Evolutionary conservation across 2,797 vertebrate species (phyloP), one percentile per base, ranked within the genome.

Genomic region (Phoxinus dragarum): DNA sequence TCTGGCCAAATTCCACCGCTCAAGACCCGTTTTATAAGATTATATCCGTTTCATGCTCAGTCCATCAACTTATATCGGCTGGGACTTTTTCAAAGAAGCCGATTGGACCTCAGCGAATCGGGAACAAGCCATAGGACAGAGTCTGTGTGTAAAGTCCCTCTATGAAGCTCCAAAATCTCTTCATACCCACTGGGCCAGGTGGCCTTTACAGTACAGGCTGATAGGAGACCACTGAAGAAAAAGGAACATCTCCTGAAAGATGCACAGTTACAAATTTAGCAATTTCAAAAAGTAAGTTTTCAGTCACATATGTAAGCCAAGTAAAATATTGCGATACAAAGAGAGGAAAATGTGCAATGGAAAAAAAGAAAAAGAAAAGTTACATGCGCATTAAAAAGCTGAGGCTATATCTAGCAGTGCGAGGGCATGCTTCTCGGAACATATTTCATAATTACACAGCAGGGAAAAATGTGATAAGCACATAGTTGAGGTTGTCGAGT

Each of bases 171-270:
- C 56, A 84, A 86, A 87, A 86, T 86, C 82, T 84, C 77, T 56
- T 84, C 80, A 38, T 87, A 47, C 87, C 83, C 52, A 54, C 85
- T 69, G 83, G 84, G 68, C 86, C 85, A 68, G 83, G 83, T 88
- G 89, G 88, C 86, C 87, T 89, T 89, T 87, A 83, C 80, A 87
- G 76, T 88, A 75, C 75, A 84, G 67, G 81, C 83, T 83, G 89
- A 89, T 88, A 87, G 87, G 84, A 86, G 80, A 89, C 81, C 23
- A 74, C 86, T 31, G 84, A 75, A 54, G 31, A 73, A 81, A 52
- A 79, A 75, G 52, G 61, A 71, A 44, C 56, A 59, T 75, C 77
- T 84, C 59, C n/a, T 47, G 44, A 81, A 59, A 80, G 31, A 82
- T 42, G 72, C 61, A 44, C 59, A 56, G 23, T 56, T 76, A 61